A percentile compares a stretch with the other conserved stretches of the same genome.
These are phyloP conservation scores for Melanogrammus aeglefinus DNA, from an alignment of 2,797 vertebrate genomes.

Conservation along the genomic window DNA sequence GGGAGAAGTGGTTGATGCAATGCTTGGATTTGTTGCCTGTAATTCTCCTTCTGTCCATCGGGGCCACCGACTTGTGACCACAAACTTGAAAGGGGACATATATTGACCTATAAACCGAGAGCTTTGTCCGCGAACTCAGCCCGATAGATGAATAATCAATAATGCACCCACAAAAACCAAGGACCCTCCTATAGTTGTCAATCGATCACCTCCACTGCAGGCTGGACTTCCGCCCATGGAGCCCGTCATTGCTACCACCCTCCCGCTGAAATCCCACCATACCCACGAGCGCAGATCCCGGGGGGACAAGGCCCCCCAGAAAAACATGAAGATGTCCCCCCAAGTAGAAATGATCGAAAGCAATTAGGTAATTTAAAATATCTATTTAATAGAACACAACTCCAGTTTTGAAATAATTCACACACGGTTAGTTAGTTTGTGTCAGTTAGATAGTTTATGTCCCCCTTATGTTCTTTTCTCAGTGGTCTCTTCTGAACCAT, in stretches of 20 bases:
- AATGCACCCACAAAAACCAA: neutral
- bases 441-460: too few species aligned
- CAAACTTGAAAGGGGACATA: neutral
- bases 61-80: neutral
- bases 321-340: too few species aligned
- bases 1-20: neutral
- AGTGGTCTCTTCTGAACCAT: too few species aligned
- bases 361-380: too few species aligned
- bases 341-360: too few species aligned
- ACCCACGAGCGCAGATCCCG: too few species aligned
- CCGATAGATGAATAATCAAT: neutral
- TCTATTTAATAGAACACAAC: too few species aligned
- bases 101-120: neutral
- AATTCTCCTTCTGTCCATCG: neutral
- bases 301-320: too few species aligned
- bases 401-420: too few species aligned
- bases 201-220: constrained; percentile 2
- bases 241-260: neutral
- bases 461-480: too few species aligned
- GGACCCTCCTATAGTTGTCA: neutral
- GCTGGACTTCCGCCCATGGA: neutral
- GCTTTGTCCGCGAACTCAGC: constrained; percentile 2
- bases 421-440: too few species aligned
- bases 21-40: neutral
- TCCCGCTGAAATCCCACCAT: neutral